A percentile compares a stretch with the other conserved stretches of the same genome.
Evolutionary conservation across 2,888 invertebrate genomes (phyloP).

Genomic region (Ptychoptera albimana): DNA sequence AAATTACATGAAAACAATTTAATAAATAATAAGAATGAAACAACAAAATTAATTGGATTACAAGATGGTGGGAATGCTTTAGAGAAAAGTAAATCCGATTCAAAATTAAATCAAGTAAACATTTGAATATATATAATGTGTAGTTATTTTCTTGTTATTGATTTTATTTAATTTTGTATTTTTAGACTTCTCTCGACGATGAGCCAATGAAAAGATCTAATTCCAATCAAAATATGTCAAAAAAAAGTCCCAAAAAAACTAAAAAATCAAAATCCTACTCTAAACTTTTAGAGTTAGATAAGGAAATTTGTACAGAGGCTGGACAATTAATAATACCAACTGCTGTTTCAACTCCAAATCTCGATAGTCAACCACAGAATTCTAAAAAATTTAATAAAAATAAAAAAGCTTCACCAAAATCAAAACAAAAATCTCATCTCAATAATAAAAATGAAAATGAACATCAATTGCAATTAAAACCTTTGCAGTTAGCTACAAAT

Average conservation of each 20-base stretch:
- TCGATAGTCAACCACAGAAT: slow-evolving; percentile 1
- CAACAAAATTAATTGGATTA: slow-evolving; percentile 9
- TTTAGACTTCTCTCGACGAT: slow-evolving; percentile 15
- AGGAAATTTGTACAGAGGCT: slow-evolving; percentile 30
- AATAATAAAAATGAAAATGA: slow-evolving; percentile 14
- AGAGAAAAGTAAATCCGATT: slow-evolving; percentile 52
- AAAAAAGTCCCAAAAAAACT: slow-evolving; percentile 26
- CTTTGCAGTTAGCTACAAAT: background rate
- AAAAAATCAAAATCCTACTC: slow-evolving; percentile 43
- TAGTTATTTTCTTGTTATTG: background rate
- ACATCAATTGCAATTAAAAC: background rate
- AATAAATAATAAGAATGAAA: slow-evolving; percentile 8
- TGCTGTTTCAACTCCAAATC: slow-evolving; percentile 14
- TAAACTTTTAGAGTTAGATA: slow-evolving; percentile 36
- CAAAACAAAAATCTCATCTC: slow-evolving; percentile 20
- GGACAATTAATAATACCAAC: slow-evolving; percentile 22
- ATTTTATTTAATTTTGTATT: background rate
- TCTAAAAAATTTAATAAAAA: slow-evolving; percentile 26
- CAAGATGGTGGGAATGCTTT: slow-evolving; percentile 18
- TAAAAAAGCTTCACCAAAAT: slow-evolving; percentile 24
- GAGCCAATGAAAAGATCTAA: slow-evolving; percentile 34
- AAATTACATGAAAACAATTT: background rate
- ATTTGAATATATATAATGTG: slow-evolving; percentile 12
- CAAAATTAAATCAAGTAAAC: slow-evolving; percentile 36
- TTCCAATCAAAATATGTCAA: slow-evolving; percentile 36